phyloP scores from a whole-genome alignment of 2,113 vertebrate species.

The Isichthys henryi region DNA sequence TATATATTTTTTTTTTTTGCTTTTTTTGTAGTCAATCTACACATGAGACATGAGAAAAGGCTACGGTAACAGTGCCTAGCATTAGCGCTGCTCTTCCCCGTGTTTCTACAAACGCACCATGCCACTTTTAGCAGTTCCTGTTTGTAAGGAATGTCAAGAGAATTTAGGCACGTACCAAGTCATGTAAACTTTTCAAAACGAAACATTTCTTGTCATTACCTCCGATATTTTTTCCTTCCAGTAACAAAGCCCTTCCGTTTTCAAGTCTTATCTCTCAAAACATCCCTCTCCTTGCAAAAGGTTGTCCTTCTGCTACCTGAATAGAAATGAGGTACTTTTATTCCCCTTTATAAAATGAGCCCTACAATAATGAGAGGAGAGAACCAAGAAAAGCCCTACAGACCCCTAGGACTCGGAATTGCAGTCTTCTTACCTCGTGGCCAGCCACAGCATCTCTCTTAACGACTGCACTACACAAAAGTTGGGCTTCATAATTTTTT shows the following conservation, averaged over 20 bases:
- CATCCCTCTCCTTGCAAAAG: constrained; percentile 16
- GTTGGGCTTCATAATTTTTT: constrained; percentile 27
- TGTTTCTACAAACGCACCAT: constrained; percentile 1
- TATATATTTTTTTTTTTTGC: too few relatives aligned
- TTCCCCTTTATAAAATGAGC: background rate
- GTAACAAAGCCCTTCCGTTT: background rate
- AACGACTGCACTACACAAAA: constrained; percentile 17
- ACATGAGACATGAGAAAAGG: background rate
- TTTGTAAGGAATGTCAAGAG: constrained; percentile 44
- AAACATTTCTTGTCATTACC: constrained; percentile 7
- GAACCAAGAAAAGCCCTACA: background rate
- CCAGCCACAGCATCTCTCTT: constrained; percentile 7
- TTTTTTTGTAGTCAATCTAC: background rate
- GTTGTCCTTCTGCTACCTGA: background rate
- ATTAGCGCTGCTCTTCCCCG: background rate
- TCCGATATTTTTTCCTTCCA: constrained; percentile 23
- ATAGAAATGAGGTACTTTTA: background rate
- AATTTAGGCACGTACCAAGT: constrained; percentile 43
- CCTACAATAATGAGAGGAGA: constrained; percentile 1
- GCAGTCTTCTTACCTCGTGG: constrained; percentile 12
- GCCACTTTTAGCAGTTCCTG: constrained; percentile 17
- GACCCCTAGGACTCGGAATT: background rate
- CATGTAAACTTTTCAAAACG: constrained; percentile 38
- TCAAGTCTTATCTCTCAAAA: constrained; percentile 21
- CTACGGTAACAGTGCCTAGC: background rate